Evolutionary conservation across 2,888 invertebrate genomes (phyloP), one percentile per base, ranked within the genome.

Genomic region (Lypha dubia): DNA sequence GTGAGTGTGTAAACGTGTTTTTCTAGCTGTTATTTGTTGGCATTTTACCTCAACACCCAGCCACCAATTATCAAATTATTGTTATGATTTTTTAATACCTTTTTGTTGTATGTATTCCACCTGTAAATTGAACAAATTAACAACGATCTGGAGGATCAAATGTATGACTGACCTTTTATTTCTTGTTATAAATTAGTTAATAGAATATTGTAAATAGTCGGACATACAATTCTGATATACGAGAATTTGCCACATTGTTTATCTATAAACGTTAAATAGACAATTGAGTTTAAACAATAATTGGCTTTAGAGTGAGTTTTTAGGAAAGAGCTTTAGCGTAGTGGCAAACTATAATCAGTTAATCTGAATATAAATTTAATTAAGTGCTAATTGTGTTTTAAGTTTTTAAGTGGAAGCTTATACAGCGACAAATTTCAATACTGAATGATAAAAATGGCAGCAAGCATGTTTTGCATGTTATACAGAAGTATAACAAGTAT

Each of bases 21-120:
- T 49, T 28, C 20, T 62, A 58, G 58, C 22, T 75, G 28, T 65
- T 22, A 22, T n/a, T 44, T 75, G n/a, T 75, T 58, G 20, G 13
- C 32, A 56, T 46, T 51, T 70, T 62, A 11, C 22, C 13, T 65
- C 1, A 11, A 41, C 32, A 41, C 35, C 49, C 58, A 70, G 46
- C 63, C 58, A 70, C 38, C 63, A 76, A 76, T 82, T 82, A 82
- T 68, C 62, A 76, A 71, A 71, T 76, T 76, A 82, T 70, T 71
- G 46, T 65, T 62, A 74, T 74, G 60, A 73, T 80, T 60, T 65
- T 46, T 70, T 70, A 46, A 65, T n/a, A 70, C 56, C 49, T 76
- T 71, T 80, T 63, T 68, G 68, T 67, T 75, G 56, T 68, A 74
- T 75, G 56, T 68, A 74, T 67, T 75, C 15, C 68, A 70, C 38